Evolutionary conservation across 1,140 invertebrate genomes (phyloP), one percentile per base, ranked within the genome.

Genomic region (Zaprionus ghesquierei): DNA sequence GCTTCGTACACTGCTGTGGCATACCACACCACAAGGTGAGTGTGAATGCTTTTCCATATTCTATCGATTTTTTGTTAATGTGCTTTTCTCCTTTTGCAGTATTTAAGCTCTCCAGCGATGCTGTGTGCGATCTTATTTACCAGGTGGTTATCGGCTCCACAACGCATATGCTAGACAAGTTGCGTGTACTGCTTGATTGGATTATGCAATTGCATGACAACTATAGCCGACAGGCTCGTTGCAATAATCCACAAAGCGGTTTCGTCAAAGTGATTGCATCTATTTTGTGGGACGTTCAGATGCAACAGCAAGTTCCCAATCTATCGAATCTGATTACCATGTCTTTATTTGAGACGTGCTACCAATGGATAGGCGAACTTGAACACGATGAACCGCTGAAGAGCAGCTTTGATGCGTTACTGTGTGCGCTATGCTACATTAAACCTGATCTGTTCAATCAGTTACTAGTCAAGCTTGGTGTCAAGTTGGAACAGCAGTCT

Each of bases 401-500:
- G 92, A 94, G 95, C 84, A 94, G 97, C 61, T 90, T 92, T 75
- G 79, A 95, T 93, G 93, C 95, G 78, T 94, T 97, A 5, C 91
- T 98, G 12, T 98, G 97, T 86, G 95, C 97, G 1, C 93, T 97
- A 71, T 98, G 97, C 90, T 96, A 95, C 89, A 96, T 97, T 27
- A 94, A 95, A 69, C 95, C 97, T 0, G 94, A 95, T 49, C 92
- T 96, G 20, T 98, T 97, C 75, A 94, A 94, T 22, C 93, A 95
- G 66, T 91, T 98, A 8, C 90, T 98, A 20, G 94, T 95, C 79
- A 95, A 94, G 85, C 94, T 97, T 87, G 95, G 95, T 60, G 95
- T 97, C 18, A 93, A 95, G 1, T 15, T 89, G 27, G 85, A 89
- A 23, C 93, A 78, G 6, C 80, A 79, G 23, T 49, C 84, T 3